A percentile compares a stretch with the other conserved stretches of the same genome.
These are phyloP conservation scores for Forbesichthys agassizii DNA, from an alignment of 2,113 vertebrate genomes.

Conservation along the genomic window DNA sequence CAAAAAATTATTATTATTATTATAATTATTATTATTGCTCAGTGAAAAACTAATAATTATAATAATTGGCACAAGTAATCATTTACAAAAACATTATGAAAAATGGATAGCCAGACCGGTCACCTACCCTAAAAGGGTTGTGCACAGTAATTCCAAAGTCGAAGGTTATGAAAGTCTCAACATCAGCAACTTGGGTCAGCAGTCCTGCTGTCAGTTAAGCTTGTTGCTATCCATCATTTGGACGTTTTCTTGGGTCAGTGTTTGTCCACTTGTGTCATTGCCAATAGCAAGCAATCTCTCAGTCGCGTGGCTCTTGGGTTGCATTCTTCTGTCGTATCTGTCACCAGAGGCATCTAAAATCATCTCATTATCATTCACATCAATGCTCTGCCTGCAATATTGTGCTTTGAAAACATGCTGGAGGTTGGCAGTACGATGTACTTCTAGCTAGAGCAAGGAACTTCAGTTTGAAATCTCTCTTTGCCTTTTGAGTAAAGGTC, in stretches of 20 bases:
- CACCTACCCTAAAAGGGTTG: not conserved
- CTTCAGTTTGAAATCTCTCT: slow-evolving; percentile 28
- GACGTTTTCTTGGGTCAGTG: not conserved
- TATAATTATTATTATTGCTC: too few species aligned
- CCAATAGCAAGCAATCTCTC: slow-evolving; percentile 1
- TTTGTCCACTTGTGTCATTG: not conserved
- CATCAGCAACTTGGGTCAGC: not conserved
- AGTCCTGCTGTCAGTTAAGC: too few species aligned
- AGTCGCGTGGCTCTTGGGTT: not conserved
- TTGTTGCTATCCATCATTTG: too few species aligned
- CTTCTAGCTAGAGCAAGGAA: slow-evolving; percentile 14
- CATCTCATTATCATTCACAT: not conserved
- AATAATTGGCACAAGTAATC: too few species aligned
- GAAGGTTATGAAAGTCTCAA: not conserved
- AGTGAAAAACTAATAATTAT: too few species aligned
- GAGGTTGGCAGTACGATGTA: not conserved
- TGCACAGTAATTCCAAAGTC: not conserved
- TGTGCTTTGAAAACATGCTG: slow-evolving; percentile 5
- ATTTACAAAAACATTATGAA: too few species aligned
- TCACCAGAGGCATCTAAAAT: not conserved
- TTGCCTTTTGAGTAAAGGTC: slow-evolving; percentile 39
- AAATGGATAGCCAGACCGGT: too few species aligned
- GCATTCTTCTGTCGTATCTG: not conserved
- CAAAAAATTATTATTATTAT: too few species aligned
- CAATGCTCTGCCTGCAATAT: not conserved